These are phyloP conservation scores for Sciurus niger DNA, from an alignment of 2,113 vertebrate species.

Conservation along the genomic window DNA sequence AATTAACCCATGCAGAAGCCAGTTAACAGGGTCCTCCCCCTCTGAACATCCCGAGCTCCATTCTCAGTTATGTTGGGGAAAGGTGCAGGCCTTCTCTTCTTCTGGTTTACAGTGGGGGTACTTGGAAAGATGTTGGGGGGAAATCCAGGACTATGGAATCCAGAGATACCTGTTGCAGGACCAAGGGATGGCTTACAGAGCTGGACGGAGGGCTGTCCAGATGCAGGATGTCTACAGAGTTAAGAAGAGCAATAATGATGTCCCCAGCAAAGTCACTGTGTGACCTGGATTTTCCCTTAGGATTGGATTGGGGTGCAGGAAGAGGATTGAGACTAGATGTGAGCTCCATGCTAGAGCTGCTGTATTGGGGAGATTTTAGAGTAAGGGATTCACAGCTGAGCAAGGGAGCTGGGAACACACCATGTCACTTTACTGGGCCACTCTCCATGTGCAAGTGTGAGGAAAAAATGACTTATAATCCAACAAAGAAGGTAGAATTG, in stretches of 20 bases:
- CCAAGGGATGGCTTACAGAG: neutral
- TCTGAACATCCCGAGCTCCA: neutral
- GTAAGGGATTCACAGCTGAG: neutral
- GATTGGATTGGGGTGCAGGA: too few species aligned
- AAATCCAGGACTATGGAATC: neutral
- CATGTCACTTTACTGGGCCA: too few species aligned
- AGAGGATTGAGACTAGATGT: neutral
- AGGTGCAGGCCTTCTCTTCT: neutral
- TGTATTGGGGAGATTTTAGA: rapidly evolving
- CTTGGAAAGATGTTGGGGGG: rapidly evolving
- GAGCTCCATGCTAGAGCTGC: rapidly evolving
- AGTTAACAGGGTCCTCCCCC: neutral
- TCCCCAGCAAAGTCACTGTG: too few species aligned
- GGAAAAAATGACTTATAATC: neutral
- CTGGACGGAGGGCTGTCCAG: neutral
- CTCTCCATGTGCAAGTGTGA: neutral
- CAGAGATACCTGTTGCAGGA: neutral
- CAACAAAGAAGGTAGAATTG: neutral
- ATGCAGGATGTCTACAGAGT: neutral
- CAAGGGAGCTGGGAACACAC: neutral
- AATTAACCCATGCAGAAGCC: neutral
- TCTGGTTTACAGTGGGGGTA: neutral
- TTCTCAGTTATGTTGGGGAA: neutral
- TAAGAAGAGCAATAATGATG: neutral
- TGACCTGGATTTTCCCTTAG: neutral